phyloP scores from a whole-genome alignment of 37 sponge, comb jelly and placozoan species.

The Amphimedon queenslandica region DNA sequence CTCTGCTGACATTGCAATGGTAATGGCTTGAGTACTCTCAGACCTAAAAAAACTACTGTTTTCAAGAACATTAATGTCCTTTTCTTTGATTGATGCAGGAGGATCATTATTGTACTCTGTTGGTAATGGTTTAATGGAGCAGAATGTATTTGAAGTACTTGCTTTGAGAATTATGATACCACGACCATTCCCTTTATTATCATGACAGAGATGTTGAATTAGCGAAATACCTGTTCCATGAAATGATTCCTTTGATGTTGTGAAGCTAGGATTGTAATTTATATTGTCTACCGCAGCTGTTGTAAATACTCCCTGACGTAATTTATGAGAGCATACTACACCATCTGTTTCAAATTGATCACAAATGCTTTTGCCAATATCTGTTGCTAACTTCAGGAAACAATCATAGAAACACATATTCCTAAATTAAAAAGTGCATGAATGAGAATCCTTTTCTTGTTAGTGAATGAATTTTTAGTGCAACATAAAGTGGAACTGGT shows the following conservation, averaged over 20 bases:
- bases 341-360: constrained; percentile 3
- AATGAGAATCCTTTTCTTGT: too few relatives aligned
- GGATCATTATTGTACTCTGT: not conserved
- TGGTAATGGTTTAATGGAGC: constrained; percentile 10
- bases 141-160: not conserved
- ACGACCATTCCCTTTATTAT: not conserved
- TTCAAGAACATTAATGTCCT: not conserved
- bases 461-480: too few relatives aligned
- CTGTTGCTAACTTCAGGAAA: constrained; percentile 1
- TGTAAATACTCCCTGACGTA: not conserved
- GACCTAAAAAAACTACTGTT: not conserved
- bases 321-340: not conserved
- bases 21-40: not conserved
- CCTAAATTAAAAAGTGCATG: too few relatives aligned
- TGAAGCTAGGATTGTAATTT: constrained; percentile 4
- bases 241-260: constrained; percentile 15
- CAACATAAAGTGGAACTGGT: too few relatives aligned
- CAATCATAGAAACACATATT: too few relatives aligned
- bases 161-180: not conserved
- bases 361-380: not conserved
- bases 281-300: constrained; percentile 7
- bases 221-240: constrained; percentile 18
- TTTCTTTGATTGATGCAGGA: constrained; percentile 8
- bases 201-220: constrained; percentile 1
- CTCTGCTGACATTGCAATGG: constrained; percentile 1